These are phyloP conservation scores for Venturia canescens DNA, from an alignment of 1,140 invertebrate species.

Conservation along the genomic window DNA sequence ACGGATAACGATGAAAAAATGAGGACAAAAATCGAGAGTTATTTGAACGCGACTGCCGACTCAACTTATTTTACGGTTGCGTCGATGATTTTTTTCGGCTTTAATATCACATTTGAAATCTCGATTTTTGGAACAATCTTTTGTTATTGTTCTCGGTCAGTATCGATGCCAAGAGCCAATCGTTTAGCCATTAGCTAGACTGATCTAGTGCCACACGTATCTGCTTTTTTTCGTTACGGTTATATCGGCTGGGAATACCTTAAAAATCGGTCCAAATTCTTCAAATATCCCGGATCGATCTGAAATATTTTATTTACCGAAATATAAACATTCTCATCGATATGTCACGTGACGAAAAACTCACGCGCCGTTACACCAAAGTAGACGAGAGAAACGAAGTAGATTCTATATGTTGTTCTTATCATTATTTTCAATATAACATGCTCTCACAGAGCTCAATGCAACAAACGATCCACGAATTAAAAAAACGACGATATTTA, in stretches of 20 bases:
- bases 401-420: constrained; percentile 44
- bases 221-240: constrained; percentile 39
- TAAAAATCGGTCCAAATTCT: neutral
- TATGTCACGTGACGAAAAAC: constrained; percentile 30
- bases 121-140: neutral
- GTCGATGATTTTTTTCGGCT: no score
- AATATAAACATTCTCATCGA: constrained; percentile 6
- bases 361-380: constrained; percentile 41
- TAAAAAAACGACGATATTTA: neutral
- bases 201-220: constrained; percentile 48
- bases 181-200: constrained; percentile 49
- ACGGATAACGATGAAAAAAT: neutral
- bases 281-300: neutral
- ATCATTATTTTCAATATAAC: constrained; percentile 14
- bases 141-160: neutral
- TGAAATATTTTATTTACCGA: neutral
- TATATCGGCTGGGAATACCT: constrained; percentile 24
- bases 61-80: neutral
- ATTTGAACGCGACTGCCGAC: neutral
- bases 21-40: neutral
- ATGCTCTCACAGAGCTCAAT: constrained; percentile 20
- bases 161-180: constrained; percentile 27
- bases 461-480: constrained; percentile 33
- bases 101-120: no score
- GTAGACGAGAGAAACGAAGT: constrained; percentile 50